Base-by-base conservation (phyloP, 2,797 vertebrate genomes). In the Pyrocephalus nanus region DNA sequence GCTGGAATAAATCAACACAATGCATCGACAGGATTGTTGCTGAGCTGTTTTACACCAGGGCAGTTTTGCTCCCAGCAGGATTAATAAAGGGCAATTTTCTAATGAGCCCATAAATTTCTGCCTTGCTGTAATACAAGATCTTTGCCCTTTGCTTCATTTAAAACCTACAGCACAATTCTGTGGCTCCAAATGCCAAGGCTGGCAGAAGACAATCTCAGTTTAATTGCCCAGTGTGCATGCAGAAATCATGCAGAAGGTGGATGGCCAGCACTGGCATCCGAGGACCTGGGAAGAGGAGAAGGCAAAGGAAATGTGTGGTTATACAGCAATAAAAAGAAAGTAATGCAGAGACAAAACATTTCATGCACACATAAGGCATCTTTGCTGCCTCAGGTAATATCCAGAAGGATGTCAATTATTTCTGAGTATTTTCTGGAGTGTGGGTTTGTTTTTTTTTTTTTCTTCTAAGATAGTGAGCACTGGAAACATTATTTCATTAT, bases 101-200 rank as follows among this genome's bases (percentile, higher is more conserved):
- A 70, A 88, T 34, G 67, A 62, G 36, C 22, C 42, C 50, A 38
- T 73, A 18, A 91, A 88, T 6, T 60, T 72, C 55, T 67, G 55
- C 45, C 70, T 62, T 3, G 19, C 8, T 64, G 30, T 58, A 72
- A 84, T 3, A 8, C 0, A 23, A 90, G 53, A 32, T 42, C 43
- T 86, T 81, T 93, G 91, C 70, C 79, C 75, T 96, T 93, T 90
- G 78, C 58, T 86, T 75, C 61, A 42, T 76, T 51, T 23, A 15
- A 76, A 74, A 19, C 27, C 36, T 34, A 26, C 47, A 45, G 34
- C 20, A 34, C 0, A 1, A 26, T 61, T 57, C 80, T 69, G 51
- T 43, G 69, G 38, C 72, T 86, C 30, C 64, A 84, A 88, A 94
- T 90, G 77, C 64, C 76, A 90, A 2, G 11, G 76, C 42, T n/a